phyloP scores from a whole-genome alignment of 2,888 invertebrate genomes.

The Cheilosia soror region DNA sequence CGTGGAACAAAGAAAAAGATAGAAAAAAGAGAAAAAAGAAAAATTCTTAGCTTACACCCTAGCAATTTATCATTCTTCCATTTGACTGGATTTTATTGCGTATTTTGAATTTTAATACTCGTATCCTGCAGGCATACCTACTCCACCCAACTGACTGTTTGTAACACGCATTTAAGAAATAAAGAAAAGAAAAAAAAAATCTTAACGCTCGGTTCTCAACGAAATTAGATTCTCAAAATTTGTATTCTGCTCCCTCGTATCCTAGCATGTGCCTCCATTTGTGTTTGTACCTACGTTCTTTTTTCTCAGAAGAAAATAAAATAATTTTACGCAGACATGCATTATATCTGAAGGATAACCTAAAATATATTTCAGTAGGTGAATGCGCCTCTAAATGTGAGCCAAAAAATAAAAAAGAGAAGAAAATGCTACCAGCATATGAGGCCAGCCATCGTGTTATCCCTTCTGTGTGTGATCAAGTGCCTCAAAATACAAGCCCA shows the following conservation, averaged over 20 bases:
- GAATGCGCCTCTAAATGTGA: neutral
- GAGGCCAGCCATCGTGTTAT: constrained; percentile 12
- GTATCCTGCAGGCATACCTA: constrained; percentile 18
- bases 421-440: neutral
- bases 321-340: constrained; percentile 28
- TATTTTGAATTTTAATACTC: constrained; percentile 65
- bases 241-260: neutral
- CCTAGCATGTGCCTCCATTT: neutral
- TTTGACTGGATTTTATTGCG: constrained; percentile 50
- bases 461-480: constrained; percentile 26
- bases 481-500: constrained; percentile 33
- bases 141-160: neutral
- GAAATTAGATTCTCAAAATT: constrained; percentile 15
- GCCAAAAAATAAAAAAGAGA: neutral
- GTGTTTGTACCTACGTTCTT: neutral
- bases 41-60: neutral
- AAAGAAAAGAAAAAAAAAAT: neutral
- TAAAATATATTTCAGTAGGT: neutral
- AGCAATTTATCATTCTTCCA: constrained; percentile 54
- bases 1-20: neutral
- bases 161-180: too few relatives aligned
- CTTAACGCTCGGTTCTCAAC: neutral
- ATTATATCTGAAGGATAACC: neutral
- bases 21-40: neutral
- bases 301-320: constrained; percentile 3